A percentile compares a stretch with the other conserved stretches of the same genome.
These are phyloP conservation scores for Ammodytes dubius DNA, from an alignment of 2,113 vertebrate genomes.

Conservation along the genomic window DNA sequence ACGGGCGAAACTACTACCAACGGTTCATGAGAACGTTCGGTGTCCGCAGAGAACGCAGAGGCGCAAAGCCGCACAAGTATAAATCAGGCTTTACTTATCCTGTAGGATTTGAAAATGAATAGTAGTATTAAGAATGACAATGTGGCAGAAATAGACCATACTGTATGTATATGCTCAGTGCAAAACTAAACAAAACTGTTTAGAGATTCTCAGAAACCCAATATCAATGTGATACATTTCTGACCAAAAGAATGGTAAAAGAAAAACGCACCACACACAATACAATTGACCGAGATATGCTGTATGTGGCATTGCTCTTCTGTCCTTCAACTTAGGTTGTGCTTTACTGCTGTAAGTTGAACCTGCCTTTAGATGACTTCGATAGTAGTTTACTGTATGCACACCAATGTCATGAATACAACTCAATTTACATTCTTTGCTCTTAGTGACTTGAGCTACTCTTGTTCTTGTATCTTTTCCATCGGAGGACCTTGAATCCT, in stretches of 20 bases:
- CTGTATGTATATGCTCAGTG: not conserved
- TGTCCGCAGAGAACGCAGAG: too few relatives aligned
- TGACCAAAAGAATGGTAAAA: not conserved
- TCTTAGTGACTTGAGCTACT: slow-evolving; percentile 51
- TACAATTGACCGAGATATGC: not conserved
- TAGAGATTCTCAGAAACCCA: slow-evolving; percentile 1
- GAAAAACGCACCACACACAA: not conserved
- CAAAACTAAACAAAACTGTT: not conserved
- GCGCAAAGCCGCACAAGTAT: too few relatives aligned
- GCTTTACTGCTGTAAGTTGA: not conserved
- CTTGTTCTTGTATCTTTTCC: slow-evolving; percentile 60
- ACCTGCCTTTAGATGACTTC: slow-evolving; percentile 1
- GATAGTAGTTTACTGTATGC: slow-evolving; percentile 16
- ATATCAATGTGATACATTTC: not conserved
- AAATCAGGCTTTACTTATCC: too few relatives aligned
- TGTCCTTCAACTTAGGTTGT: not conserved
- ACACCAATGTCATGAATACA: slow-evolving; percentile 24
- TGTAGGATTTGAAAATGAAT: not conserved
- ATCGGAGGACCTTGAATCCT: slow-evolving; percentile 58
- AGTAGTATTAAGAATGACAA: not conserved
- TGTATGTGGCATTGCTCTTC: not conserved
- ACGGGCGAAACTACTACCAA: too few relatives aligned
- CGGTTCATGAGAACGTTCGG: too few relatives aligned
- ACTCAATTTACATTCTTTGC: slow-evolving; percentile 26
- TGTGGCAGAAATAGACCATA: not conserved